A percentile compares a stretch with the other conserved stretches of the same genome.
Conservation (phyloP, 1,140 invertebrate genomes). For the Lasioglossum baleicum region DNA sequence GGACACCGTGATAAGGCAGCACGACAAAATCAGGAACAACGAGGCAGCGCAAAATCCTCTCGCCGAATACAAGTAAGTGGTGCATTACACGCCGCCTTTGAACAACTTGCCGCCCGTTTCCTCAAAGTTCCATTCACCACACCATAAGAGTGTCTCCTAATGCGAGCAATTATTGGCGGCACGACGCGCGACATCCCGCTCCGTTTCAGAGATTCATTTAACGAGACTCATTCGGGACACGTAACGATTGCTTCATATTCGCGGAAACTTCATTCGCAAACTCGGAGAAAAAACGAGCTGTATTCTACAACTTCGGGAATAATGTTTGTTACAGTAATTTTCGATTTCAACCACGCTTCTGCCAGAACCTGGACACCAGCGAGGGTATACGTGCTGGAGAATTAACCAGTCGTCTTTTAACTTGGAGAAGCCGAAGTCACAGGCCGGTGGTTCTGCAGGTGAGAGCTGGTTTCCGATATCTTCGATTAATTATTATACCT, state of each 20-base stretch:
- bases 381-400: conserved; percentile 71
- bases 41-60: conserved; percentile 48
- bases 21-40: conserved; percentile 52
- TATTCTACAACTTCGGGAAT: too few species aligned
- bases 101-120: conserved; percentile 3
- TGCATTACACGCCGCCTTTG: conserved; percentile 22
- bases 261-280: too few species aligned
- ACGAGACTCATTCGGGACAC: too few species aligned
- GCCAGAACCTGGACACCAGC: conserved; percentile 55
- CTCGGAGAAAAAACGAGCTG: too few species aligned
- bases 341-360: conserved; percentile 59
- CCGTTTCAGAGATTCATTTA: background rate
- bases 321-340: conserved; percentile 36
- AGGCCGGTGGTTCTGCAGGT: conserved; percentile 66
- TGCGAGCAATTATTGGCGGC: conserved; percentile 8
- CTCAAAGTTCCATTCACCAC: conserved; percentile 6
- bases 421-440: conserved; percentile 68
- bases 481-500: background rate
- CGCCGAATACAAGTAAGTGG: conserved; percentile 57
- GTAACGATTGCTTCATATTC: too few species aligned
- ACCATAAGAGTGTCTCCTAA: conserved; percentile 6
- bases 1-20: conserved; percentile 56
- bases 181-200: background rate
- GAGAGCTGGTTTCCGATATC: conserved; percentile 49
- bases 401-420: conserved; percentile 71